These are phyloP conservation scores for Cheilosia grossa DNA, from an alignment of 2,888 invertebrate genomes.

Conservation along the genomic window DNA sequence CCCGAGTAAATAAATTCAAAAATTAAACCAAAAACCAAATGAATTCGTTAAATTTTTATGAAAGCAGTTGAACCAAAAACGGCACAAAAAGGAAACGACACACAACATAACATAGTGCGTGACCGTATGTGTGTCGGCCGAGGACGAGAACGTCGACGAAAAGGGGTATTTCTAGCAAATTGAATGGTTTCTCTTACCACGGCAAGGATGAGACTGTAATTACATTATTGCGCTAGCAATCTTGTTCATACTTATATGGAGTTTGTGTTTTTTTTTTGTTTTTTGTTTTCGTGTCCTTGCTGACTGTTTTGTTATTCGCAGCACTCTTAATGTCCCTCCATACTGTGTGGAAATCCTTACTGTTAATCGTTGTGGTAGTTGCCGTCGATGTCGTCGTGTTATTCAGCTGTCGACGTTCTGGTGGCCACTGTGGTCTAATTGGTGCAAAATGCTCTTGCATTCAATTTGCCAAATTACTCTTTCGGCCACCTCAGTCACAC, in stretches of 20 bases:
- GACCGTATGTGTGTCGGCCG: not conserved
- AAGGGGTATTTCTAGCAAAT: slow-evolving; percentile 41
- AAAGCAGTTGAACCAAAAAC: slow-evolving; percentile 50
- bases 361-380: slow-evolving; percentile 49
- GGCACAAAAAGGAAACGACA: not conserved
- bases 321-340: slow-evolving; percentile 44
- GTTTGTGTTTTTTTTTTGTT: slow-evolving; percentile 1
- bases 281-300: not conserved
- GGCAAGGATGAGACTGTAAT: slow-evolving; percentile 58
- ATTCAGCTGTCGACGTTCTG: slow-evolving; percentile 30
- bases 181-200: slow-evolving; percentile 40
- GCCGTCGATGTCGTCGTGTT: slow-evolving; percentile 6
- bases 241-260: slow-evolving; percentile 19
- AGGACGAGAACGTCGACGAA: not conserved
- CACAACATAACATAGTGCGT: slow-evolving; percentile 17
- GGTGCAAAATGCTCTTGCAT: slow-evolving; percentile 66
- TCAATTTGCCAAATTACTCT: slow-evolving; percentile 70
- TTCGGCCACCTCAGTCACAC: slow-evolving; percentile 32
- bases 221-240: slow-evolving; percentile 53
- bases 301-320: slow-evolving; percentile 24
- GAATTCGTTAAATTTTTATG: slow-evolving; percentile 69
- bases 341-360: slow-evolving; percentile 26
- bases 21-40: slow-evolving; percentile 71
- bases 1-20: slow-evolving; percentile 73
- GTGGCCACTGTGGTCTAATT: slow-evolving; percentile 54